These are phyloP conservation scores for Rhynchonema sp. DNA, from an alignment of 2,888 invertebrate species.

Conservation along the genomic window DNA sequence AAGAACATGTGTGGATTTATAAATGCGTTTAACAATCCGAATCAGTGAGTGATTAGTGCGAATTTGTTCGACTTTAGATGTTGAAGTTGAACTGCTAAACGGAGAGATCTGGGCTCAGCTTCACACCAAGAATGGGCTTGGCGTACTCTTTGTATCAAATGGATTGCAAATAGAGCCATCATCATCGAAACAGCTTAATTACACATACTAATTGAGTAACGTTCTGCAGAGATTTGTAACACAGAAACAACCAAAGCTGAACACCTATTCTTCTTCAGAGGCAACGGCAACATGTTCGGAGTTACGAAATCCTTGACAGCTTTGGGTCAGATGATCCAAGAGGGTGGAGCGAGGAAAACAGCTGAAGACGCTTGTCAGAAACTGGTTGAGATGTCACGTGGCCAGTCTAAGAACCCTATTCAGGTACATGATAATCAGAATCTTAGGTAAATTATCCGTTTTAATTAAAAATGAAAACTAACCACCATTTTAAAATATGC, in stretches of 20 bases:
- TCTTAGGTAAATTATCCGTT: not conserved
- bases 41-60: no score
- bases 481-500: not conserved
- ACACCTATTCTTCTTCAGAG: no score
- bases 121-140: no score
- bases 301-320: not conserved
- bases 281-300: no score
- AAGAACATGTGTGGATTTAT: not conserved
- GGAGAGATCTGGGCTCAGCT: no score
- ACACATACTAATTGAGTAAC: no score
- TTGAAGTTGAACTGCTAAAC: no score
- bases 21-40: not conserved
- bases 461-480: not conserved
- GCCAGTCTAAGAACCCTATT: not conserved
- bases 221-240: no score
- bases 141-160: no score
- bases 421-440: not conserved
- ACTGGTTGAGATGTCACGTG: not conserved
- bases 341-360: not conserved
- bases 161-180: no score
- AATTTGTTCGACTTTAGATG: not conserved
- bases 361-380: not conserved
- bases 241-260: no score
- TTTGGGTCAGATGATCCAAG: not conserved
- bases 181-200: no score